A percentile compares a stretch with the other conserved stretches of the same genome.
Conservation (phyloP, 2,888 invertebrate species). For the Xanthia togata region DNA sequence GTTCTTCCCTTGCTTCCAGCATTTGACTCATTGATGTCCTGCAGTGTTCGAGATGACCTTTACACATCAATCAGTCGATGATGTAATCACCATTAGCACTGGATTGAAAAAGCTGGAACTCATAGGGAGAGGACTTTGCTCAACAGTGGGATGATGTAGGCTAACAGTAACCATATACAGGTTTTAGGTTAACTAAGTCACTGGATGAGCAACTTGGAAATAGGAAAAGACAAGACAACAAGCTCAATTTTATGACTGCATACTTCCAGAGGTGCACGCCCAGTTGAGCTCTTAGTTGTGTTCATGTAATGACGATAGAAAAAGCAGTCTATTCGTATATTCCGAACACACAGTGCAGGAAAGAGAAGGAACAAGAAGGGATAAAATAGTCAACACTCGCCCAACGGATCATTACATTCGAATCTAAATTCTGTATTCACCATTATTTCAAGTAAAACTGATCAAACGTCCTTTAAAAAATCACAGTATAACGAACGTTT, state of each 20-base stretch:
- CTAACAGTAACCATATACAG: neutral
- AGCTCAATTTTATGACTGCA: neutral
- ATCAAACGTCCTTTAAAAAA: constrained; percentile 4
- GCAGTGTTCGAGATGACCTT: neutral
- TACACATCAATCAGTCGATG: neutral
- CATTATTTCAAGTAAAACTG: neutral
- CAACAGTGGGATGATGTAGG: neutral
- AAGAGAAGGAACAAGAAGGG: neutral
- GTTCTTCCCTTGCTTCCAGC: neutral
- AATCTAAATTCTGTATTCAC: too few species aligned
- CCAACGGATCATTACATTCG: neutral
- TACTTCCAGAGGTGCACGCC: neutral
- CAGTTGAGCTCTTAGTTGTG: neutral
- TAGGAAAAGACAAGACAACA: neutral
- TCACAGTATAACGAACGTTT: constrained; percentile 12
- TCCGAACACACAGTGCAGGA: neutral
- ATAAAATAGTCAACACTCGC: neutral
- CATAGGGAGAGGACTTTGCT: neutral
- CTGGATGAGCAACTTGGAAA: neutral
- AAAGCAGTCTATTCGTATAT: too few species aligned
- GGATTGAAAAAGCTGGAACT: neutral
- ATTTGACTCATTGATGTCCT: neutral
- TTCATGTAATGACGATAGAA: neutral
- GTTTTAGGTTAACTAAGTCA: neutral
- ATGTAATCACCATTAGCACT: neutral